phyloP scores from a whole-genome alignment of 1,140 invertebrate genomes.

The Vanessa atalanta region DNA sequence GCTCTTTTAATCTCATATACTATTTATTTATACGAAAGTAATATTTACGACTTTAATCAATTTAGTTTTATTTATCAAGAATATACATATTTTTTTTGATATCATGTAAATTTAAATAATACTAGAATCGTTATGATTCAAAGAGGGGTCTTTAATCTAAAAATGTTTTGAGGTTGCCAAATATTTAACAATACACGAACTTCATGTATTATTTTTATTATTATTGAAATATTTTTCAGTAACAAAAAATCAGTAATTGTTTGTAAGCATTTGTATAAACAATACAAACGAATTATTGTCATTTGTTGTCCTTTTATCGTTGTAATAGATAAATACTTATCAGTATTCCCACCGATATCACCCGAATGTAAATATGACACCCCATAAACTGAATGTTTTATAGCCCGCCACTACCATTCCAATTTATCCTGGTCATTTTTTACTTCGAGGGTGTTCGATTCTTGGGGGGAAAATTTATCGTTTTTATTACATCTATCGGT shows the following conservation, averaged over 20 bases:
- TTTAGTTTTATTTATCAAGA: slow-evolving; percentile 20
- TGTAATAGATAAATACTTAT: slow-evolving; percentile 64
- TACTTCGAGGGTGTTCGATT: slow-evolving; percentile 75
- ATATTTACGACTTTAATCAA: slow-evolving; percentile 37
- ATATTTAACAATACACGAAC: background rate
- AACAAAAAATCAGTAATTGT: background rate
- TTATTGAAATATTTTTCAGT: too few relatives aligned
- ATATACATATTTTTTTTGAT: background rate
- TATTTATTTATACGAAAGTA: slow-evolving; percentile 21
- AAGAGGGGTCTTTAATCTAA: background rate
- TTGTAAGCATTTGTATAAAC: slow-evolving; percentile 13
- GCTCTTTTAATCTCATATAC: slow-evolving; percentile 41
- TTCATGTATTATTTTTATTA: too few relatives aligned
- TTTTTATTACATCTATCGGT: slow-evolving; percentile 64
- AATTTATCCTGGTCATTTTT: slow-evolving; percentile 81
- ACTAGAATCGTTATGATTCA: background rate
- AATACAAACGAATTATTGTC: slow-evolving; percentile 39
- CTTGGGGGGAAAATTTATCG: slow-evolving; percentile 74
- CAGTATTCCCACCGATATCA: slow-evolving; percentile 68
- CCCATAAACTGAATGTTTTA: slow-evolving; percentile 80
- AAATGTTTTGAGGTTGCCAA: background rate
- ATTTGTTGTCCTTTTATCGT: slow-evolving; percentile 43
- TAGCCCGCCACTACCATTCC: slow-evolving; percentile 73
- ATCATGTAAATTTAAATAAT: background rate
- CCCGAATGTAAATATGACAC: slow-evolving; percentile 80